Base-by-base conservation (phyloP, 2,888 invertebrate genomes). In the Eugnorisma glareosa region DNA sequence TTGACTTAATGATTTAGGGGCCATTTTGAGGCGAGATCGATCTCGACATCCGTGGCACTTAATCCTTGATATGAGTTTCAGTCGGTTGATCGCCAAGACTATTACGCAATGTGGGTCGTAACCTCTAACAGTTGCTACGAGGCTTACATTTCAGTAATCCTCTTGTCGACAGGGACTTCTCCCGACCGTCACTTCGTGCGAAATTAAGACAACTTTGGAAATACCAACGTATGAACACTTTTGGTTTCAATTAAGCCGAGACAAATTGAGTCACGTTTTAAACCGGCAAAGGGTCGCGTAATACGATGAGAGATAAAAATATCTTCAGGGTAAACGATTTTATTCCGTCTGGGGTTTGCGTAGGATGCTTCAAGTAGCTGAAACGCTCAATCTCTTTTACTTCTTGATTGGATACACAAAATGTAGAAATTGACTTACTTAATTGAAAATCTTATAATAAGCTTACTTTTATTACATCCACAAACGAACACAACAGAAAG, bases 51-150 rank as follows among this genome's bases (percentile, higher is more conserved):
- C 78, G 81, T 82, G 83, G 75, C 77, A 87, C 82, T 90, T 94
- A 94, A 94, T 94, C 94, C 91, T 88, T 89, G 90, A 91, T 94
- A 93, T 93, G 92, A 94, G 93, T 93, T 92, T 79, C 90, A 90
- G 91, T 89, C 87, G 90, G 90, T 90, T 90, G 91, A 92, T 91
- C 87, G 87, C 84, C 75, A 83, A 89, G 88, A 83, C 83, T 86
- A 85, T 89, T 86, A 90, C 85, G 82, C 73, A 84, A 86, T 88
- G 89, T 87, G 86, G 89, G 85, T 86, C 83, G 85, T 83, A 84
- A 88, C 85, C 77, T 81, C 86, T 83, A 85, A 87, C 86, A 85
- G 86, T 87, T 83, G 82, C 79, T 81, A 83, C 83, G 87, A 83
- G 88, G 90, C 90, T 92, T 92, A 91, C 86, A 88, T 85, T 83